Evolutionary conservation across 2,797 vertebrate species (phyloP), one percentile per base, ranked within the genome.

Genomic region (Siniperca undulata): DNA sequence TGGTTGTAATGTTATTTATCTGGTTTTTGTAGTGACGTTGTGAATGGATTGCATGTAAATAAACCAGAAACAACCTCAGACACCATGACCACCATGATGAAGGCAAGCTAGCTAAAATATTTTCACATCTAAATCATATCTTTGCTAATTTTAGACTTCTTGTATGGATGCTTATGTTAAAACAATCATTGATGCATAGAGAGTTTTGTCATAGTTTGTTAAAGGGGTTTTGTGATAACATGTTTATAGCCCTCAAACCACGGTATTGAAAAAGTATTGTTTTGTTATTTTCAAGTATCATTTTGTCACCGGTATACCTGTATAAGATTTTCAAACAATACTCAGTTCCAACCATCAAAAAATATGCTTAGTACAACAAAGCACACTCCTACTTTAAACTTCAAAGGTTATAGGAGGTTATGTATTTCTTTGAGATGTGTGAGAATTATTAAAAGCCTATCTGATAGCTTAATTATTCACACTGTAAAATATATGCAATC

Each of bases 381-480:
- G 7, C 48, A 36, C 13, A 58, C 12, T n/a, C 6, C 13, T 58
- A 16, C 7, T 82, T 44, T 66, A 38, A 38, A 55, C 17, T 14
- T 60, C 12, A 30, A 64, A 27, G 19, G 14, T 61, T 22, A 68
- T 5, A 53, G n/a, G 17, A 55, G 38, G 17, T 9, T 7, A 0
- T 34, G 2, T 42, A 13, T 74, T 48, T 59, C 11, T 74, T 42
- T 24, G 10, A 58, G 64, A 71, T 60, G 53, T 75, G n/a, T 38
- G n/a, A 30, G 60, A 61, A 59, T 73, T 36, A 68, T 34, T 27
- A 46, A 69, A 83, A 74, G 22, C 9, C 7, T 13, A 3, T 7
- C 34, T 34, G 34, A 59, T 55, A 24, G 50, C 22, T 2, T 27
- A 16, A 74, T 40, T 52, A 5, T 62, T 55, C 7, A 40, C n/a